phyloP scores from a whole-genome alignment of 2,113 vertebrate species.

The Parus major region DNA sequence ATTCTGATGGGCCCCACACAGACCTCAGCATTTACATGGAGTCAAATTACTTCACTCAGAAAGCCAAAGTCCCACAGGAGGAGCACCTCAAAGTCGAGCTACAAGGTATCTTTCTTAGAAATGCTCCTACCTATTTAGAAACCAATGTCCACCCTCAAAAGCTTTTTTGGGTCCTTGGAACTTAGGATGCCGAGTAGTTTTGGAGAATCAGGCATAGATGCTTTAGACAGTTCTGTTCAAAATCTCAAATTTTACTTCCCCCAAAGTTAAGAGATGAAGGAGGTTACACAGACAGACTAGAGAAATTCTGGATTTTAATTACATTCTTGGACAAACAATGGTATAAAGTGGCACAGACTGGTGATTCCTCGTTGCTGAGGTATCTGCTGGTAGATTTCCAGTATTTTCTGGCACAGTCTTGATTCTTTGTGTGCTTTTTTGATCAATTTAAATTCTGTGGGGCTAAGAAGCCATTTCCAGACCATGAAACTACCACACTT shows the following conservation, averaged over 20 bases:
- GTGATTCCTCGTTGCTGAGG: background rate
- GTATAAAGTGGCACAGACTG: background rate
- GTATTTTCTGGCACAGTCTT: background rate
- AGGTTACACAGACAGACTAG: background rate
- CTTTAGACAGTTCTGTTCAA: background rate
- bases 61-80: background rate
- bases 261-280: background rate
- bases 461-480: background rate
- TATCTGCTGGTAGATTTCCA: background rate
- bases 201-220: background rate
- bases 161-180: background rate
- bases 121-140: background rate
- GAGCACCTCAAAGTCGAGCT: accelerated
- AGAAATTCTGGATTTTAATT: background rate
- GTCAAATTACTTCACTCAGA: background rate
- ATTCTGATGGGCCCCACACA: background rate
- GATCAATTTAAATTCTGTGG: background rate
- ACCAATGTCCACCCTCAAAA: background rate
- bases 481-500: background rate
- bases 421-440: background rate
- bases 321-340: background rate
- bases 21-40: background rate
- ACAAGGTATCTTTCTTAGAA: background rate
- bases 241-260: background rate
- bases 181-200: background rate